These are phyloP conservation scores for Acronicta psi DNA, from an alignment of 2,888 invertebrate species.

Conservation along the genomic window DNA sequence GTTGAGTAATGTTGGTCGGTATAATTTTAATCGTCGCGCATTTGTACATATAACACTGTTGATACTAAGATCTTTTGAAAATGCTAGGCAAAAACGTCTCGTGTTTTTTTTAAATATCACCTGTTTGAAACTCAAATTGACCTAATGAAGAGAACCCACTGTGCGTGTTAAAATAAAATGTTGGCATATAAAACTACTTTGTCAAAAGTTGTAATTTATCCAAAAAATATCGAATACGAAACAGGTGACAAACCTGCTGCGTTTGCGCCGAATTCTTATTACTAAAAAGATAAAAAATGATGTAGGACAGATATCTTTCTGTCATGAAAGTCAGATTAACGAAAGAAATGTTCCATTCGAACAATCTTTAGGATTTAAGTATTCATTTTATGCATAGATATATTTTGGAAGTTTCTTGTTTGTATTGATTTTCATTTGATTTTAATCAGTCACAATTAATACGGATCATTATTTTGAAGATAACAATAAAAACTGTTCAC, in stretches of 20 bases:
- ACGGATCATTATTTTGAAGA: slow-evolving; percentile 21
- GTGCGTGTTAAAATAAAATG: neutral
- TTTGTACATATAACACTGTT: slow-evolving; percentile 19
- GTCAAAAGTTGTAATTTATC: slow-evolving; percentile 15
- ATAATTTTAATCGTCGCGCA: slow-evolving; percentile 19
- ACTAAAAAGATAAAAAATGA: slow-evolving; percentile 16
- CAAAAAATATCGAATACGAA: slow-evolving; percentile 22
- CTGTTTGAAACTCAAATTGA: neutral
- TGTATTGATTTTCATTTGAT: slow-evolving; percentile 45
- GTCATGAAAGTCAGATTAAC: slow-evolving; percentile 50
- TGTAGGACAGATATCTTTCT: slow-evolving; percentile 9
- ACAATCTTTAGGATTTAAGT: slow-evolving; percentile 29
- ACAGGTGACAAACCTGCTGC: slow-evolving; percentile 38
- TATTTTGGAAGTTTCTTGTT: slow-evolving; percentile 31
- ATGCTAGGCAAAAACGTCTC: neutral
- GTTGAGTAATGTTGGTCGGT: slow-evolving; percentile 22
- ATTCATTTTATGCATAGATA: slow-evolving; percentile 50
- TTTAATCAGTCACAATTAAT: slow-evolving; percentile 38
- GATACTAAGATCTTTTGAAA: neutral
- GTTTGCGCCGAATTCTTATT: slow-evolving; percentile 20
- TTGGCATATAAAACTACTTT: neutral
- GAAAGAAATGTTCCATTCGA: slow-evolving; percentile 33
- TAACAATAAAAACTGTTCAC: neutral
- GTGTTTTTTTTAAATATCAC: neutral
- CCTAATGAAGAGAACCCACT: neutral